phyloP scores from a whole-genome alignment of 2,797 vertebrate genomes.

The Botia almorhae region DNA sequence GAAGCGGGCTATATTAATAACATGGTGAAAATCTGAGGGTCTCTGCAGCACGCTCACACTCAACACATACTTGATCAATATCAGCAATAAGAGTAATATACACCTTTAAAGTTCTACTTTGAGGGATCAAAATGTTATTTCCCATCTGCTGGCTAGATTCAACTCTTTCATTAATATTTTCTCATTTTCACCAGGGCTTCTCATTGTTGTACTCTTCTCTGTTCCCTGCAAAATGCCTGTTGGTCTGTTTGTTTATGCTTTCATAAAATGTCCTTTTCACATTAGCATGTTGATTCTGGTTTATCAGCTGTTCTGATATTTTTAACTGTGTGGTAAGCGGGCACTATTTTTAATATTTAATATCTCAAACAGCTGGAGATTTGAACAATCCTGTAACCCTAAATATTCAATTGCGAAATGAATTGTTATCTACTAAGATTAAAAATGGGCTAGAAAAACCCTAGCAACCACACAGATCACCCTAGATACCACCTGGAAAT shows the following conservation, averaged over 20 bases:
- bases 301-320: too few relatives aligned
- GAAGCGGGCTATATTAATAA: conserved; percentile 68
- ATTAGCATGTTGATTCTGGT: background rate
- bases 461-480: too few relatives aligned
- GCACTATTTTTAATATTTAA: too few relatives aligned
- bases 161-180: conserved; percentile 83
- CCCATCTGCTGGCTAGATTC: conserved; percentile 84
- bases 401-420: too few relatives aligned
- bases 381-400: too few relatives aligned
- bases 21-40: conserved; percentile 74
- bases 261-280: too few relatives aligned
- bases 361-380: too few relatives aligned
- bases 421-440: too few relatives aligned
- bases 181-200: conserved; percentile 72
- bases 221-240: conserved; percentile 35
- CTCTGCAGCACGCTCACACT: conserved; percentile 67
- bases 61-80: conserved; percentile 75
- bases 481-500: too few relatives aligned
- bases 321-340: too few relatives aligned
- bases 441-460: too few relatives aligned
- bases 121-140: conserved; percentile 85
- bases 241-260: too few relatives aligned
- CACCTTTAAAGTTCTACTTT: conserved; percentile 77
- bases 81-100: conserved; percentile 81
- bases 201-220: conserved; percentile 60